phyloP scores from a whole-genome alignment of 2,888 invertebrate genomes.

The Lithophane semibrunnea region DNA sequence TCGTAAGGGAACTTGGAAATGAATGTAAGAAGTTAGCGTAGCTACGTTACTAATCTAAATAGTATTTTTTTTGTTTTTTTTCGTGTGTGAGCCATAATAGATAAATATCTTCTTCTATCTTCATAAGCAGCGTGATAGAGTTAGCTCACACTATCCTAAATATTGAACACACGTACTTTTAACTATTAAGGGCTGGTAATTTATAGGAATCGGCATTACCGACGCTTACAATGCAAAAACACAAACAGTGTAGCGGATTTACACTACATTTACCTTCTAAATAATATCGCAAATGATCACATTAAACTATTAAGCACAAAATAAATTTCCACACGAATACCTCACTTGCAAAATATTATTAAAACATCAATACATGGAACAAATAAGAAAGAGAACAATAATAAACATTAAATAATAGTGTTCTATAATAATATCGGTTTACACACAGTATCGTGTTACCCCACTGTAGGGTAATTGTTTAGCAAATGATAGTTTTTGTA shows the following conservation, averaged over 20 bases:
- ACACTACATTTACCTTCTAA: slow-evolving; percentile 25
- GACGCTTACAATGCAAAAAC: neutral
- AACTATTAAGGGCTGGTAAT: neutral
- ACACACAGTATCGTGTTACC: slow-evolving; percentile 60
- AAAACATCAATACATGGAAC: slow-evolving; percentile 54
- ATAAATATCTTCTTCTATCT: neutral
- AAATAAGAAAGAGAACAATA: slow-evolving; percentile 54
- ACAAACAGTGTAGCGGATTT: slow-evolving; percentile 16
- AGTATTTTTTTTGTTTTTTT: neutral
- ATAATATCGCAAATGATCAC: slow-evolving; percentile 28
- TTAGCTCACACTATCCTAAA: neutral
- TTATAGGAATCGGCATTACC: neutral
- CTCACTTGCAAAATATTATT: slow-evolving; percentile 76
- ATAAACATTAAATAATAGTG: slow-evolving; percentile 29
- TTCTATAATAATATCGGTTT: slow-evolving; percentile 67
- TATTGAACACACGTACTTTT: no score
- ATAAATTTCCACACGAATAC: slow-evolving; percentile 69
- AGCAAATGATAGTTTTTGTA: slow-evolving; percentile 56
- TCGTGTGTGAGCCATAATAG: neutral
- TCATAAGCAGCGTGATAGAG: neutral
- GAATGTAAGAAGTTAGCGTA: neutral
- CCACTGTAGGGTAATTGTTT: slow-evolving; percentile 49
- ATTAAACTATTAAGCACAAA: slow-evolving; percentile 52
- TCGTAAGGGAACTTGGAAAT: neutral
- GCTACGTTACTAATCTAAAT: no score